Percentiles rank a stretch among this genome's conserved stretches.
phyloP scores from a whole-genome alignment of 2,797 vertebrate genomes.

The Florisuga fusca region DNA sequence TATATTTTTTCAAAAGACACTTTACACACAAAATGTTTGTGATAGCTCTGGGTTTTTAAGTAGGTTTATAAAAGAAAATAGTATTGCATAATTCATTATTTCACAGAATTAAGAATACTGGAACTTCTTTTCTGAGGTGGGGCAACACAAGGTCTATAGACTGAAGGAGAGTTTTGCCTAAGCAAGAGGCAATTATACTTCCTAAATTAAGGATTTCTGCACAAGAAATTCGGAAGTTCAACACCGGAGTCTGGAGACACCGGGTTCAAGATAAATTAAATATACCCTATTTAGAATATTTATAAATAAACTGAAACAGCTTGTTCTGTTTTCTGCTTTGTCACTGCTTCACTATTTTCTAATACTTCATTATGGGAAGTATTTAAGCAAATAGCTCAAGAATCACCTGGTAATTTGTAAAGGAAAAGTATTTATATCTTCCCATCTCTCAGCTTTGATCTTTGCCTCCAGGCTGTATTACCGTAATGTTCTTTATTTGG shows the following conservation, averaged over 20 bases:
- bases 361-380: slow-evolving; percentile 36
- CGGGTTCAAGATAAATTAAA: neutral
- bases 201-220: neutral
- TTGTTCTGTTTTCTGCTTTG: neutral
- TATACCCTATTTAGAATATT: no score
- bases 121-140: neutral
- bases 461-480: slow-evolving; percentile 62
- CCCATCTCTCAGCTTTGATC: slow-evolving; percentile 68
- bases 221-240: neutral
- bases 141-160: neutral
- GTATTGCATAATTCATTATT: neutral
- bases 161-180: neutral
- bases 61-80: neutral
- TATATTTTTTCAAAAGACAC: neutral
- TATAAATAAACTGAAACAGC: neutral
- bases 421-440: slow-evolving; percentile 55
- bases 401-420: slow-evolving; percentile 50
- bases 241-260: neutral
- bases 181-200: neutral
- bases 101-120: neutral
- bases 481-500: slow-evolving; percentile 53
- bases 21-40: neutral
- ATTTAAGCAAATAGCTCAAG: slow-evolving; percentile 57
- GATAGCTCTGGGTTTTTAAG: neutral
- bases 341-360: neutral